A percentile compares a stretch with the other conserved stretches of the same genome.
phyloP scores from a whole-genome alignment of 2,888 invertebrate genomes.

The Eretmocerus hayati region DNA sequence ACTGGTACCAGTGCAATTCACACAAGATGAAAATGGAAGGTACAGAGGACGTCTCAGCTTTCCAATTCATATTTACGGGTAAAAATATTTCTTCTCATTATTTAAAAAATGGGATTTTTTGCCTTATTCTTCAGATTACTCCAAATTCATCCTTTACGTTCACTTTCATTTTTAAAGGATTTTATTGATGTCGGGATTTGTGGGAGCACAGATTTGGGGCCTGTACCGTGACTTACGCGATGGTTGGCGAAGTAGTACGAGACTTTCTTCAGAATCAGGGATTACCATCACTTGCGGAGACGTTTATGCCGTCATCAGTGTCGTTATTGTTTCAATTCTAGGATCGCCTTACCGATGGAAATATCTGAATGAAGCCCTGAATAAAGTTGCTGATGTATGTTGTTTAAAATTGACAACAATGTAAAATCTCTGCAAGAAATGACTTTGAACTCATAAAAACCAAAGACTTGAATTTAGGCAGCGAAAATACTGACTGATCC shows the following conservation, averaged over 20 bases:
- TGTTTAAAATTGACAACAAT: no score
- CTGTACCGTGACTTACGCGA: slow-evolving; percentile 52
- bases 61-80: slow-evolving; percentile 37
- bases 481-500: no score
- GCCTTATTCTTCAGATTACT: no score
- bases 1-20: slow-evolving; percentile 36
- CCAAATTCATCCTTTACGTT: no score
- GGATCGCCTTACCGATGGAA: slow-evolving; percentile 52
- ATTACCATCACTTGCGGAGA: slow-evolving; percentile 55
- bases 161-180: no score
- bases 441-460: no score
- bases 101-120: no score
- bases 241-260: slow-evolving; percentile 51
- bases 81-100: no score
- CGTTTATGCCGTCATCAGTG: slow-evolving; percentile 51
- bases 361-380: slow-evolving; percentile 51
- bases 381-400: slow-evolving; percentile 44
- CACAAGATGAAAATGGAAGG: slow-evolving; percentile 26
- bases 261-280: slow-evolving; percentile 53
- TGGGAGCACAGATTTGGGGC: slow-evolving; percentile 47
- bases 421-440: no score
- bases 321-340: slow-evolving; percentile 51
- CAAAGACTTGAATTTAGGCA: no score
- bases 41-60: slow-evolving; percentile 28
- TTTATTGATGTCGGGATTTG: no score